phyloP scores from a whole-genome alignment of 2,888 invertebrate species.

The Cylindroiulus punctatus region DNA sequence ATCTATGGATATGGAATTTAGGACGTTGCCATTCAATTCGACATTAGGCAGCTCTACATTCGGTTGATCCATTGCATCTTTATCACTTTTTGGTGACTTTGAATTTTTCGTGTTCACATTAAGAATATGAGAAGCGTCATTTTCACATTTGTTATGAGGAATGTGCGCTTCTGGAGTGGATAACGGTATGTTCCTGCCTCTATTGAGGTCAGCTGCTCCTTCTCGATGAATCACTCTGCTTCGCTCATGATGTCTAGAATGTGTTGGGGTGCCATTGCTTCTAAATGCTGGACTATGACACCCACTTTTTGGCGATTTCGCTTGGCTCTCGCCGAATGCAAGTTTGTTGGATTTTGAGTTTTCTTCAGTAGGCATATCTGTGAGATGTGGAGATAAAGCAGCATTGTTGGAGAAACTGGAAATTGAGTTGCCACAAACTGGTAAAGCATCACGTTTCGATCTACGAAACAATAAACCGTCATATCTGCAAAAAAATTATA shows the following conservation, averaged over 20 bases:
- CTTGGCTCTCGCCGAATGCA: neutral
- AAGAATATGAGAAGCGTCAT: neutral
- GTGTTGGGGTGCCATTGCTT: neutral
- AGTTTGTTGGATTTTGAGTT: neutral
- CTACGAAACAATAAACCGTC: constrained; percentile 15
- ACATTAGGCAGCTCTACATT: neutral
- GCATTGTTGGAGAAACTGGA: neutral
- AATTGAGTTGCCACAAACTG: neutral
- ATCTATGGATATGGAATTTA: constrained; percentile 28
- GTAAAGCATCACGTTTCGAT: neutral
- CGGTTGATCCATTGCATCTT: neutral
- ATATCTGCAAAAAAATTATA: constrained; percentile 40
- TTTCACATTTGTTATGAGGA: neutral
- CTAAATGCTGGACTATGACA: neutral
- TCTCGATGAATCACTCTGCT: neutral
- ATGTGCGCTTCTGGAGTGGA: neutral
- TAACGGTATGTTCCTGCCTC: neutral
- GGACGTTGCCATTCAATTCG: neutral
- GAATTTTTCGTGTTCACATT: neutral
- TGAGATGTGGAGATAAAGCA: neutral
- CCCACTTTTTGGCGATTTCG: neutral
- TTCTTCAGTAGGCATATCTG: neutral
- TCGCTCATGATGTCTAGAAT: neutral
- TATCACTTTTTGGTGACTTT: too few species aligned
- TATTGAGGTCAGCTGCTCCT: neutral